These are phyloP conservation scores for Tineola bisselliella DNA, from an alignment of 2,888 invertebrate genomes.

Conservation along the genomic window DNA sequence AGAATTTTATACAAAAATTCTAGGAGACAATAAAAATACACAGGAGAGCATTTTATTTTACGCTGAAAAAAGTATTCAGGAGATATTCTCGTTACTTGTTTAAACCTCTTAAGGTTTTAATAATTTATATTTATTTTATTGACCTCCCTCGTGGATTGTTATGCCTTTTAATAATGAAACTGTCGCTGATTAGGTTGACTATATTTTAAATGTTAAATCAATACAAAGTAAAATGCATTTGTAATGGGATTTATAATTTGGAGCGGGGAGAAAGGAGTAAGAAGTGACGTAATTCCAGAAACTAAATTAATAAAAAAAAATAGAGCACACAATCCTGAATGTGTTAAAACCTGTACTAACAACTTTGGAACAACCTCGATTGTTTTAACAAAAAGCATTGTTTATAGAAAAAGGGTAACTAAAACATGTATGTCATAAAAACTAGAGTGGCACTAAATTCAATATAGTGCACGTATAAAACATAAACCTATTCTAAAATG, in stretches of 20 bases:
- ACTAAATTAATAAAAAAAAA: too few relatives aligned
- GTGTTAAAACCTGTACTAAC: neutral
- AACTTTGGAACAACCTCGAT: neutral
- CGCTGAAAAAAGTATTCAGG: neutral
- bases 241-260: too few relatives aligned
- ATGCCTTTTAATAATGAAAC: too few relatives aligned
- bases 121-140: neutral
- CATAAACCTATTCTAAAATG: conserved; percentile 3
- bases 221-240: too few relatives aligned
- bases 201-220: too few relatives aligned
- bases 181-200: too few relatives aligned
- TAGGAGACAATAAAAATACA: neutral
- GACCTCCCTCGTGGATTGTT: neutral
- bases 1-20: neutral
- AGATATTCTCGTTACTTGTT: neutral
- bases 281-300: too few relatives aligned
- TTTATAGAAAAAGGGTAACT: neutral
- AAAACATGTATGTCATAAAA: neutral
- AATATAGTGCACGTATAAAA: conserved; percentile 1
- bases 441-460: conserved; percentile 4
- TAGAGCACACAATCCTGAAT: too few relatives aligned
- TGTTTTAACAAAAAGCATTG: neutral
- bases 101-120: neutral
- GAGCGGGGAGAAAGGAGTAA: too few relatives aligned
- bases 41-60: neutral